A percentile compares a stretch with the other conserved stretches of the same genome.
These are phyloP conservation scores for Apeira syringaria DNA, from an alignment of 2,888 invertebrate species.

Conservation along the genomic window DNA sequence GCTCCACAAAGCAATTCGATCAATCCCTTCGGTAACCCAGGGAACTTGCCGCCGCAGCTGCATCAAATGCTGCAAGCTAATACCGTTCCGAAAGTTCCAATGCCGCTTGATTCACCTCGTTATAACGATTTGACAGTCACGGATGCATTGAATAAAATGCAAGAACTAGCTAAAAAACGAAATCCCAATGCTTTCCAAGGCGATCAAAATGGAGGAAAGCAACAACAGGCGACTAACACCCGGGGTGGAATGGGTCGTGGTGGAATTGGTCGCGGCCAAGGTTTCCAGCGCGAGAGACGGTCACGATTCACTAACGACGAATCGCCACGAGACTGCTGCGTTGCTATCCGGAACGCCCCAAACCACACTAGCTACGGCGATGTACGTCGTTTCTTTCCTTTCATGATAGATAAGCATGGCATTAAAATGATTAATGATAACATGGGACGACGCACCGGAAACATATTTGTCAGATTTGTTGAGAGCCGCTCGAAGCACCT, in stretches of 20 bases:
- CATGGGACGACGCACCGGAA: slow-evolving; percentile 90
- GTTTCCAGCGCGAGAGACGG: slow-evolving; percentile 55
- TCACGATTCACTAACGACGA: slow-evolving; percentile 54
- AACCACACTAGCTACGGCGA: slow-evolving; percentile 91
- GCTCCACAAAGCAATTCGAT: slow-evolving; percentile 17
- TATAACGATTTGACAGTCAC: slow-evolving; percentile 58
- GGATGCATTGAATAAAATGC: slow-evolving; percentile 64
- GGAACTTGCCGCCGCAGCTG: slow-evolving; percentile 24
- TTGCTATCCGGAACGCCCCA: slow-evolving; percentile 90
- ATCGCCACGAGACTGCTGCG: slow-evolving; percentile 75
- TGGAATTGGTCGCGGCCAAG: slow-evolving; percentile 23
- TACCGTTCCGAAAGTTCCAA: slow-evolving; percentile 39
- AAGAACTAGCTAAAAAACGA: slow-evolving; percentile 81
- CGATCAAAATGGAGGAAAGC: slow-evolving; percentile 47
- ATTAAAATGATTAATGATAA: slow-evolving; percentile 94
- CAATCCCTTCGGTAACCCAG: slow-evolving; percentile 23
- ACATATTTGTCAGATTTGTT: slow-evolving; percentile 91
- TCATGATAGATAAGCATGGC: slow-evolving; percentile 92
- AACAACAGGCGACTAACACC: slow-evolving; percentile 3
- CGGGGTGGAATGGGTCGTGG: slow-evolving; percentile 32
- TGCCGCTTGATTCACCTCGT: slow-evolving; percentile 37
- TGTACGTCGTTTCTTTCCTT: slow-evolving; percentile 91
- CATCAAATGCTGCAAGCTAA: slow-evolving; percentile 35
- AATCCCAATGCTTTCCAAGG: slow-evolving; percentile 84
- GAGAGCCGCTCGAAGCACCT: slow-evolving; percentile 87